Percentiles rank a stretch among this genome's conserved stretches.
These are phyloP conservation scores for Drosophila rufa DNA, from an alignment of 1,140 invertebrate genomes.

Conservation along the genomic window DNA sequence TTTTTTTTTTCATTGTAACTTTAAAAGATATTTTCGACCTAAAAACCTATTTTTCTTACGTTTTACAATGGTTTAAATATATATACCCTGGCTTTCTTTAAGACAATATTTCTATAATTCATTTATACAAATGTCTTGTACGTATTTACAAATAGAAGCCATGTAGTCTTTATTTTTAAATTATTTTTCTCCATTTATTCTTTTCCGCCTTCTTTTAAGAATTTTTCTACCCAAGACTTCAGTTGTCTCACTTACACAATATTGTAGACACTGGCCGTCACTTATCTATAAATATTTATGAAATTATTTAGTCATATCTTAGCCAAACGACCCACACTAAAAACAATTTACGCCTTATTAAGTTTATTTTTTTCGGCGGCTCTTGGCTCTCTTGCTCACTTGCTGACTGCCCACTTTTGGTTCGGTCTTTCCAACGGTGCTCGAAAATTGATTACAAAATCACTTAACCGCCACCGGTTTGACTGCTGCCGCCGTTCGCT, in stretches of 20 bases:
- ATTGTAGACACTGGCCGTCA: slow-evolving; percentile 2
- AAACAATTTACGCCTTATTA: slow-evolving; percentile 68
- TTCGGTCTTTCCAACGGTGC: slow-evolving; percentile 20
- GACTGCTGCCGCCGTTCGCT: slow-evolving; percentile 42
- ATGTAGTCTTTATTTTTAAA: neutral
- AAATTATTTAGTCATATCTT: slow-evolving; percentile 75
- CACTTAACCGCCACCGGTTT: slow-evolving; percentile 62
- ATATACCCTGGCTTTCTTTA: no score
- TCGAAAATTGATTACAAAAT: slow-evolving; percentile 71
- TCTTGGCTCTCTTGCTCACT: slow-evolving; percentile 1
- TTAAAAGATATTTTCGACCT: no score
- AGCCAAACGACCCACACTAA: slow-evolving; percentile 58
- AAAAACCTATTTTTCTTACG: no score
- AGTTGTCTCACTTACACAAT: slow-evolving; percentile 26
- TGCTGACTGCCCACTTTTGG: slow-evolving; percentile 41
- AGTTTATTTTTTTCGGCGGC: slow-evolving; percentile 23
- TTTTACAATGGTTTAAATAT: no score
- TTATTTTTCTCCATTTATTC: neutral
- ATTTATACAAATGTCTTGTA: no score
- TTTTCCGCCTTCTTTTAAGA: neutral
- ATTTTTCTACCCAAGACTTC: neutral
- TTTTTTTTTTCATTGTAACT: slow-evolving; percentile 21
- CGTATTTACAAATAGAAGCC: neutral
- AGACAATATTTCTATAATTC: no score
- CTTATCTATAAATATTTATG: slow-evolving; percentile 71